phyloP scores from a whole-genome alignment of 2,888 invertebrate species.

The Rotaria macrura region DNA sequence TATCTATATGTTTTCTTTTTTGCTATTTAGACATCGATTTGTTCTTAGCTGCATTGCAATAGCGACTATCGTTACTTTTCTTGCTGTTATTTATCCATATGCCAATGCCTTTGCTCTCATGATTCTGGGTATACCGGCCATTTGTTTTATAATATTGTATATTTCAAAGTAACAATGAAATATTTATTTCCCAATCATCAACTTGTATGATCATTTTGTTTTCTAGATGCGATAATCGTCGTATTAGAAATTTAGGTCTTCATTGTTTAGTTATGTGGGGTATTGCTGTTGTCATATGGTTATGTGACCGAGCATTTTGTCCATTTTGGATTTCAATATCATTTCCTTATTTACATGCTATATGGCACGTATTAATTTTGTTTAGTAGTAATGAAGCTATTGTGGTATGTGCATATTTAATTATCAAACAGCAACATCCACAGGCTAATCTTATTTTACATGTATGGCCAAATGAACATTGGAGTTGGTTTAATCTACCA shows the following conservation, averaged over 20 bases:
- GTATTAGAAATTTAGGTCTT: conserved; percentile 59
- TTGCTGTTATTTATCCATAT: conserved; percentile 66
- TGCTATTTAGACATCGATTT: background rate
- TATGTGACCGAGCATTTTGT: conserved; percentile 67
- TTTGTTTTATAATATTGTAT: conserved; percentile 60
- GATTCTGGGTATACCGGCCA: conserved; percentile 62
- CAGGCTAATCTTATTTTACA: conserved; percentile 61
- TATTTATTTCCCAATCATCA: too few species aligned
- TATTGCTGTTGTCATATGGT: conserved; percentile 66
- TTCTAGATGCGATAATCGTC: background rate
- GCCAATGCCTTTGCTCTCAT: conserved; percentile 71
- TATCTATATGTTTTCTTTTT: background rate
- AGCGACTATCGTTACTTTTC: conserved; percentile 54
- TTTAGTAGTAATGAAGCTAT: conserved; percentile 67
- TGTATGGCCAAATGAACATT: conserved; percentile 63
- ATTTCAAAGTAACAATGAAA: conserved; percentile 60
- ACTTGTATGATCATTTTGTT: background rate
- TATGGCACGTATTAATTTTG: conserved; percentile 72
- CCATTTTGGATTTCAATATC: conserved; percentile 66
- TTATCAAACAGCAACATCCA: conserved; percentile 62
- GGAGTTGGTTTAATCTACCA: conserved; percentile 15
- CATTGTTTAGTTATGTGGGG: conserved; percentile 62
- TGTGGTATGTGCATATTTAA: conserved; percentile 68
- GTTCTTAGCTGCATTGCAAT: background rate
- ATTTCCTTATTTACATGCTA: conserved; percentile 70